These are phyloP conservation scores for Galaxea fascicularis DNA, from an alignment of 92 coral and sea anemone species.

Conservation along the genomic window DNA sequence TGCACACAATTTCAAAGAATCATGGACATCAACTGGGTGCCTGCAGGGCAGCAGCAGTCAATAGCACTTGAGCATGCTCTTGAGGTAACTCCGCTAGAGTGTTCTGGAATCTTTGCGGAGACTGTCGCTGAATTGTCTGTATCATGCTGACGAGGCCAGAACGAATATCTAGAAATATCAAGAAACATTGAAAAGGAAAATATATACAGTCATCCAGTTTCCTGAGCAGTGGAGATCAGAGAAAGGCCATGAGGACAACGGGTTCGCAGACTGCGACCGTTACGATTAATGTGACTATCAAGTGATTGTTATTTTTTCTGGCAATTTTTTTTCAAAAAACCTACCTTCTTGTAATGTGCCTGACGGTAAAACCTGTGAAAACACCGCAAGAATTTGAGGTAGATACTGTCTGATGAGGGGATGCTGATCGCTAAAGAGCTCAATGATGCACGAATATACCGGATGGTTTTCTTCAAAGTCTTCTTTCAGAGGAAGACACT, in stretches of 20 bases:
- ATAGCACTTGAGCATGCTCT: constrained; percentile 85
- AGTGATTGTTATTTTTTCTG: background rate
- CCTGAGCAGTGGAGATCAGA: background rate
- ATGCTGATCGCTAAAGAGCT: constrained; percentile 93
- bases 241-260: too few relatives aligned
- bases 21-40: constrained; percentile 26
- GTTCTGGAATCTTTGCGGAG: constrained; percentile 91
- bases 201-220: background rate
- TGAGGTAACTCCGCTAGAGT: constrained; percentile 77
- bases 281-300: background rate
- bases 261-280: background rate
- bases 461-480: constrained; percentile 96
- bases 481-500: constrained; percentile 92
- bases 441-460: constrained; percentile 93
- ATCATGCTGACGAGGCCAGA: constrained; percentile 85
- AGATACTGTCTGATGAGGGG: constrained; percentile 92
- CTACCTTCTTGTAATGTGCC: constrained; percentile 84
- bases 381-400: constrained; percentile 75
- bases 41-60: constrained; percentile 66
- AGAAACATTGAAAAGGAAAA: background rate
- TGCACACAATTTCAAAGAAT: background rate
- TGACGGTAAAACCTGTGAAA: constrained; percentile 88
- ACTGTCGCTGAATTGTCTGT: constrained; percentile 82
- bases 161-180: constrained; percentile 73
- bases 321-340: background rate